Percentiles rank a stretch among this genome's conserved stretches.
These are phyloP conservation scores for Homalodisca vitripennis DNA, from an alignment of 1,140 invertebrate species.

Conservation along the genomic window DNA sequence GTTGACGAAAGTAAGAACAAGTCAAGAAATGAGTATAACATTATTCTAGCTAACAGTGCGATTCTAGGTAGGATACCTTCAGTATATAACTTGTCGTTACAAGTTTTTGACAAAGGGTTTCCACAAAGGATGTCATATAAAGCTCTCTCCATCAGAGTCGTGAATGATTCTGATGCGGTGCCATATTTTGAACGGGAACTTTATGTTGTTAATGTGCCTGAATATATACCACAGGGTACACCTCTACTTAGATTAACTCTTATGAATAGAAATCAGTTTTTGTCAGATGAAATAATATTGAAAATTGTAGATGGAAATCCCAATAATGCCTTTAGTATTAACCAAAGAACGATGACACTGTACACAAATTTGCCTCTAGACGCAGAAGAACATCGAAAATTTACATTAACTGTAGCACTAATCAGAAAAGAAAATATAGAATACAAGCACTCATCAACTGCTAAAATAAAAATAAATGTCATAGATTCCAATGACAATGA, in stretches of 20 bases:
- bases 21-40: slow-evolving; percentile 67
- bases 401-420: slow-evolving; percentile 80
- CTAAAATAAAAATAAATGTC: slow-evolving; percentile 82
- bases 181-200: slow-evolving; percentile 85
- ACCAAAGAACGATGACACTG: slow-evolving; percentile 81
- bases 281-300: slow-evolving; percentile 80
- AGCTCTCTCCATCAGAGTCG: slow-evolving; percentile 68
- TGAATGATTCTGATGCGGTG: slow-evolving; percentile 78
- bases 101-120: slow-evolving; percentile 77
- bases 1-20: slow-evolving; percentile 45
- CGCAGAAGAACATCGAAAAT: slow-evolving; percentile 72
- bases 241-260: slow-evolving; percentile 84
- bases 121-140: slow-evolving; percentile 73
- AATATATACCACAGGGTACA: slow-evolving; percentile 84
- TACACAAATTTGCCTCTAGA: slow-evolving; percentile 71
- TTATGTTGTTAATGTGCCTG: slow-evolving; percentile 84
- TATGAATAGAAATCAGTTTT: slow-evolving; percentile 75
- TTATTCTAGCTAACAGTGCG: slow-evolving; percentile 70
- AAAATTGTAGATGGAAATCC: slow-evolving; percentile 74
- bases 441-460: slow-evolving; percentile 77
- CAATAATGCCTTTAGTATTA: slow-evolving; percentile 73
- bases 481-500: slow-evolving; percentile 91
- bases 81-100: slow-evolving; percentile 83
- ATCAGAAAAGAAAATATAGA: slow-evolving; percentile 82
- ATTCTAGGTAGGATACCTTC: slow-evolving; percentile 70